Conservation (phyloP, 2,888 invertebrate species). For the Pollenia angustigena region DNA sequence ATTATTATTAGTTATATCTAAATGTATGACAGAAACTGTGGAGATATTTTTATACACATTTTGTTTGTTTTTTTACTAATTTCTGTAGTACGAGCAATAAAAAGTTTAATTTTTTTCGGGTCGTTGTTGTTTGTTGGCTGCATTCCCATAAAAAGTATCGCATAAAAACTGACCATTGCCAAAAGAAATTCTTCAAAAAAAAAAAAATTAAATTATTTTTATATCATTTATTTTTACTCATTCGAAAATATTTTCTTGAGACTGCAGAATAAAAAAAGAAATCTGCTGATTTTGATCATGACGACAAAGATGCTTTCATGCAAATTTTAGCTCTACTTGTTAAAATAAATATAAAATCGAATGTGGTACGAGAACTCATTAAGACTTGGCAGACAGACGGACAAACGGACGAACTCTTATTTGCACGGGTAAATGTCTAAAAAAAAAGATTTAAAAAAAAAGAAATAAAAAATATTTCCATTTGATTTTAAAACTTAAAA, state of each 20-base stretch:
- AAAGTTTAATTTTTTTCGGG: slow-evolving; percentile 27
- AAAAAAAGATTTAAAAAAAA: background rate
- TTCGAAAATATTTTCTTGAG: background rate
- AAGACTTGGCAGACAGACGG: background rate
- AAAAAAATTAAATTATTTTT: slow-evolving; percentile 19
- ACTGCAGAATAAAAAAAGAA: background rate
- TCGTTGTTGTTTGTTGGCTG: slow-evolving; percentile 49
- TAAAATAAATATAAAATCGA: background rate
- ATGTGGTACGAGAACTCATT: slow-evolving; percentile 16
- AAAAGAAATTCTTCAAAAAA: slow-evolving; percentile 40
- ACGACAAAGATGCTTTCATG: slow-evolving; percentile 13
- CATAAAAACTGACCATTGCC: slow-evolving; percentile 65
- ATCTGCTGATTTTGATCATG: slow-evolving; percentile 28
- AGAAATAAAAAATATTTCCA: background rate
- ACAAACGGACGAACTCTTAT: background rate
- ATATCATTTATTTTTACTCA: slow-evolving; percentile 38
- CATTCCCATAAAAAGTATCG: slow-evolving; percentile 61
- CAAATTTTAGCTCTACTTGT: background rate
- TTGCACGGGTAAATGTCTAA: slow-evolving; percentile 10
- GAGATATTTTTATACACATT: slow-evolving; percentile 14
- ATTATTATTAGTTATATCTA: slow-evolving; percentile 2
- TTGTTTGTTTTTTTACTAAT: slow-evolving; percentile 22
- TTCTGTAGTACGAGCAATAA: slow-evolving; percentile 48
- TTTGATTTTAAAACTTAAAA: background rate
- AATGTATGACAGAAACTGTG: background rate